These are phyloP conservation scores for Melanotaenia parkinsoni DNA, from an alignment of 2,797 vertebrate genomes.

Conservation along the genomic window DNA sequence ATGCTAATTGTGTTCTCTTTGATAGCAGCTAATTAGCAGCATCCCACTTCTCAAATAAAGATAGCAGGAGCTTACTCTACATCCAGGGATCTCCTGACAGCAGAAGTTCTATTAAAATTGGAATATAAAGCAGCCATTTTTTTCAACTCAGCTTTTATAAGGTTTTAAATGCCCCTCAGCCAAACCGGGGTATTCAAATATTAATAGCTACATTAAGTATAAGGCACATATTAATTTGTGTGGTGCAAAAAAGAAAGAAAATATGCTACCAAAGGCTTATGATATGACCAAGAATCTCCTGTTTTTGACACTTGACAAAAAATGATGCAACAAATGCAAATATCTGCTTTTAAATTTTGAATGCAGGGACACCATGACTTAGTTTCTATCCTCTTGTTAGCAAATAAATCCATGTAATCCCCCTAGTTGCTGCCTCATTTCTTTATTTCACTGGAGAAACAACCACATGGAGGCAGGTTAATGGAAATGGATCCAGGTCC, in stretches of 20 bases:
- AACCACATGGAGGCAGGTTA: slow-evolving; percentile 29
- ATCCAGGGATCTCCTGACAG: slow-evolving; percentile 30
- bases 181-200: slow-evolving; percentile 52
- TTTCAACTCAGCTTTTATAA: slow-evolving; percentile 30
- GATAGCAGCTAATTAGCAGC: slow-evolving; percentile 55
- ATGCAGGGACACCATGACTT: slow-evolving; percentile 5
- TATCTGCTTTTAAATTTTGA: neutral
- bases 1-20: slow-evolving; percentile 25
- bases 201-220: slow-evolving; percentile 61
- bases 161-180: slow-evolving; percentile 45
- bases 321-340: slow-evolving; percentile 17
- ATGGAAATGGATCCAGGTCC: slow-evolving; percentile 34
- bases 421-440: slow-evolving; percentile 38
- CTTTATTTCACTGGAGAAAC: slow-evolving; percentile 46
- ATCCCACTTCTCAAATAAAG: slow-evolving; percentile 36
- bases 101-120: slow-evolving; percentile 23
- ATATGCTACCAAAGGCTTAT: slow-evolving; percentile 3
- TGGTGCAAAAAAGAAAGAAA: slow-evolving; percentile 25
- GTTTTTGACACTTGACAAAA: slow-evolving; percentile 6
- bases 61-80: slow-evolving; percentile 23
- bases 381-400: slow-evolving; percentile 40
- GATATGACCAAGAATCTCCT: neutral
- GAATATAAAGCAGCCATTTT: slow-evolving; percentile 32
- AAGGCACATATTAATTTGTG: slow-evolving; percentile 48
- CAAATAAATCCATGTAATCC: slow-evolving; percentile 46